A percentile compares a stretch with the other conserved stretches of the same genome.
Conservation (phyloP, 2,797 vertebrate genomes). For the Picus viridis region DNA sequence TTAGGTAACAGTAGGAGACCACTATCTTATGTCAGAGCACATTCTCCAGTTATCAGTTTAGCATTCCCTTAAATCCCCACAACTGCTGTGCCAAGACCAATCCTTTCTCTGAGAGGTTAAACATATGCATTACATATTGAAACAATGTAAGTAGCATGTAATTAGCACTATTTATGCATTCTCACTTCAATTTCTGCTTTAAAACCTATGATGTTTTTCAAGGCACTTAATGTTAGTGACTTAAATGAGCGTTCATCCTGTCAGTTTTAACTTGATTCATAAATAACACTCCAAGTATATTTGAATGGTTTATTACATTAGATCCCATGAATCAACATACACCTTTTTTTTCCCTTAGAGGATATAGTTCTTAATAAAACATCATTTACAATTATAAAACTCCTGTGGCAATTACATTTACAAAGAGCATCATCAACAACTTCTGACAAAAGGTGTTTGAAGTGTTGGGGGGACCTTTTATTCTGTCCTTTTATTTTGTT, state of each 20-base stretch:
- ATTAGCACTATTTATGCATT: constrained; percentile 64
- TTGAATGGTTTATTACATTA: constrained; percentile 65
- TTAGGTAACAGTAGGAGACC: constrained; percentile 67
- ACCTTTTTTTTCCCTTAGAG: constrained; percentile 44
- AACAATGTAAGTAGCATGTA: constrained; percentile 72
- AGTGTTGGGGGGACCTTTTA: background rate
- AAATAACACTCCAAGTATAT: constrained; percentile 63
- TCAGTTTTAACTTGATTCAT: constrained; percentile 66
- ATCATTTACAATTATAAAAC: constrained; percentile 69
- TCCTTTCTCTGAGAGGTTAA: constrained; percentile 67
- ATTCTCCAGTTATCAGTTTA: constrained; percentile 62
- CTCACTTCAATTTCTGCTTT: constrained; percentile 66
- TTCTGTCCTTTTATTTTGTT: background rate
- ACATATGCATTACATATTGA: constrained; percentile 70
- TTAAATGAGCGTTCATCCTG: constrained; percentile 64
- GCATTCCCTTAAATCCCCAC: constrained; percentile 57
- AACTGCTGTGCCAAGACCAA: constrained; percentile 64
- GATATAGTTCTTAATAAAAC: constrained; percentile 73
- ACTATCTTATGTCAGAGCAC: constrained; percentile 64
- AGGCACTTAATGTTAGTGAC: constrained; percentile 42
- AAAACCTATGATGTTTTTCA: constrained; percentile 57
- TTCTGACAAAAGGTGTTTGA: constrained; percentile 73
- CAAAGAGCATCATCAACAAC: constrained; percentile 62
- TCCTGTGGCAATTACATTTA: constrained; percentile 72
- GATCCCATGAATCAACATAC: constrained; percentile 8